phyloP scores from a whole-genome alignment of 2,888 invertebrate genomes.

The Sinodicranocentrus sp. region DNA sequence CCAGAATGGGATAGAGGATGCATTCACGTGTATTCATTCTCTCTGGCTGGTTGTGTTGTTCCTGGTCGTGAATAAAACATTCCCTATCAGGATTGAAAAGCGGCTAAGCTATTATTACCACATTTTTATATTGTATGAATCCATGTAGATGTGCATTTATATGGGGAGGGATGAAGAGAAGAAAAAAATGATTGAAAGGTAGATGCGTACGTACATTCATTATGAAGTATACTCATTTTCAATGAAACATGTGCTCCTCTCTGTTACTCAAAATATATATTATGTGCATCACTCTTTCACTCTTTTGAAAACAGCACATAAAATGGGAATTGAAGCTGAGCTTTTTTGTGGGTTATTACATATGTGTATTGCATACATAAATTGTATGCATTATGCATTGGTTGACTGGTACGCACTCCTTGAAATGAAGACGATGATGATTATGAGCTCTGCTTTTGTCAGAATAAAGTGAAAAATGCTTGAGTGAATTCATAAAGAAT shows the following conservation, averaged over 20 bases:
- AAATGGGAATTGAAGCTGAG: neutral
- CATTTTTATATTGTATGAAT: constrained; percentile 42
- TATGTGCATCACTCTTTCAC: too few relatives aligned
- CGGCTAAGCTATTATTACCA: constrained; percentile 50
- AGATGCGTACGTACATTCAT: neutral
- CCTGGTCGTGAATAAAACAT: constrained; percentile 50
- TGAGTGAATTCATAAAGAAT: constrained; percentile 63
- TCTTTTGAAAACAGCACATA: constrained; percentile 1
- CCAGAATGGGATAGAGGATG: too few relatives aligned
- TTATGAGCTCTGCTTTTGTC: constrained; percentile 63
- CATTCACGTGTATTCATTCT: constrained; percentile 19
- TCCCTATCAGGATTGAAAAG: constrained; percentile 56
- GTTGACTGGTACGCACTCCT: constrained; percentile 27
- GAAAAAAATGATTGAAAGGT: constrained; percentile 61
- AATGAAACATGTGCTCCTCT: constrained; percentile 34
- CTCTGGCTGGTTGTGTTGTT: neutral
- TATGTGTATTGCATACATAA: constrained; percentile 20
- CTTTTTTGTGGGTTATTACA: constrained; percentile 3
- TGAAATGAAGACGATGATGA: constrained; percentile 48
- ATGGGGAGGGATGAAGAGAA: neutral
- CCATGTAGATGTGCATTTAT: neutral
- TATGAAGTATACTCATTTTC: neutral
- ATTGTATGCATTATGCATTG: constrained; percentile 34
- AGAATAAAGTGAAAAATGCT: constrained; percentile 63
- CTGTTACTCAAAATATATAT: neutral